A percentile compares a stretch with the other conserved stretches of the same genome.
Evolutionary conservation across 2,888 invertebrate genomes (phyloP).

Genomic region (Acleris emargana): DNA sequence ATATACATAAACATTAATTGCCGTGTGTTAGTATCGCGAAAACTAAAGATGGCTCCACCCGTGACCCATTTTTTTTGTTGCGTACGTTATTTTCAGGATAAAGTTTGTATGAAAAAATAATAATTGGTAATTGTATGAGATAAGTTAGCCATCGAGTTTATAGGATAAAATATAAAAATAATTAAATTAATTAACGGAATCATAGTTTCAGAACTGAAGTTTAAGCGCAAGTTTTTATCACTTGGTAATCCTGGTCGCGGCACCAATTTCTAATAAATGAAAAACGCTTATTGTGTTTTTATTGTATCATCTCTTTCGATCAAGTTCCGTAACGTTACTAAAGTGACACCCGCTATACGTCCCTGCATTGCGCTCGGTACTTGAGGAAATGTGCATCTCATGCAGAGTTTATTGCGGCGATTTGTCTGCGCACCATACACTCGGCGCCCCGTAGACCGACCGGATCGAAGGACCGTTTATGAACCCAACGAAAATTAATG

Average conservation of each 20-base stretch:
- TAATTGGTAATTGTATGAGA: too few species aligned
- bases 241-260: neutral
- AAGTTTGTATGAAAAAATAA: too few species aligned
- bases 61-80: too few species aligned
- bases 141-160: too few species aligned
- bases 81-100: too few species aligned
- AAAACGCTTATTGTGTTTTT: neutral
- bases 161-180: too few species aligned
- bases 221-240: neutral
- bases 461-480: slow-evolving; percentile 24
- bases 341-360: neutral
- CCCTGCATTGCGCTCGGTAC: slow-evolving; percentile 6
- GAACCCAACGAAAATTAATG: slow-evolving; percentile 4
- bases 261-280: neutral
- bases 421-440: slow-evolving; percentile 24
- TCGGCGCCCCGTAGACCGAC: neutral
- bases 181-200: too few species aligned
- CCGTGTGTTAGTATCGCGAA: too few species aligned
- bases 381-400: slow-evolving; percentile 34
- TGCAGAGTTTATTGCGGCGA: slow-evolving; percentile 29
- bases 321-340: neutral
- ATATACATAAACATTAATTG: too few species aligned
- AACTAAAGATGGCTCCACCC: too few species aligned
- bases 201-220: too few species aligned
- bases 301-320: neutral